Evolutionary conservation across 2,113 vertebrate species (phyloP).

Genomic region (Clarias macrocephalus): DNA sequence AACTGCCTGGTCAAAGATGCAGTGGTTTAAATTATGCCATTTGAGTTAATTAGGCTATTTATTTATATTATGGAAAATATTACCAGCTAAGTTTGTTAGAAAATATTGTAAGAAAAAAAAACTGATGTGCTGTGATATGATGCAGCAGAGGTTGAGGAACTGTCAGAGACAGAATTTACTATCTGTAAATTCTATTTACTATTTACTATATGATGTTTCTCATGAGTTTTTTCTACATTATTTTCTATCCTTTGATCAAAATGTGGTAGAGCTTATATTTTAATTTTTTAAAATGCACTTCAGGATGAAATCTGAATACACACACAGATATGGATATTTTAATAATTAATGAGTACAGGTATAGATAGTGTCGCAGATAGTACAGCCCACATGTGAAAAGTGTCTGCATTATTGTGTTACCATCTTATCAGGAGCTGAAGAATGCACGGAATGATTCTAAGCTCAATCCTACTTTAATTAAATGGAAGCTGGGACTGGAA

Average conservation of each 20-base stretch:
- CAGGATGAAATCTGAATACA: neutral
- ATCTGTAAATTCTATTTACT: too few relatives aligned
- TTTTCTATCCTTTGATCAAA: too few relatives aligned
- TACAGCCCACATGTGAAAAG: neutral
- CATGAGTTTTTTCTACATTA: too few relatives aligned
- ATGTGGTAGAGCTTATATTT: neutral
- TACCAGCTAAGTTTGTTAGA: neutral
- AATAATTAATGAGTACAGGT: neutral
- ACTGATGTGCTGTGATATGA: neutral
- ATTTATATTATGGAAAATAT: neutral
- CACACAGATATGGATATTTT: neutral
- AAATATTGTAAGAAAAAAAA: neutral
- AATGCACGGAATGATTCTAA: constrained; percentile 29
- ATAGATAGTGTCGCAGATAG: neutral
- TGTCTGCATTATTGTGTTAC: constrained; percentile 12
- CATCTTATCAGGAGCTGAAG: constrained; percentile 30
- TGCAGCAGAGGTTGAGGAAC: neutral
- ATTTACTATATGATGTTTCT: too few relatives aligned
- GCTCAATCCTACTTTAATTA: constrained; percentile 55
- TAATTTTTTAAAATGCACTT: neutral
- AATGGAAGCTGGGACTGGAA: constrained; percentile 33
- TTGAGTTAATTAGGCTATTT: too few relatives aligned
- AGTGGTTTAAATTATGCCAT: neutral
- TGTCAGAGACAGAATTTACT: neutral
- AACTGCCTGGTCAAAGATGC: neutral